These are phyloP conservation scores for Neodiprion fabricii DNA, from an alignment of 1,140 invertebrate genomes.

Conservation along the genomic window DNA sequence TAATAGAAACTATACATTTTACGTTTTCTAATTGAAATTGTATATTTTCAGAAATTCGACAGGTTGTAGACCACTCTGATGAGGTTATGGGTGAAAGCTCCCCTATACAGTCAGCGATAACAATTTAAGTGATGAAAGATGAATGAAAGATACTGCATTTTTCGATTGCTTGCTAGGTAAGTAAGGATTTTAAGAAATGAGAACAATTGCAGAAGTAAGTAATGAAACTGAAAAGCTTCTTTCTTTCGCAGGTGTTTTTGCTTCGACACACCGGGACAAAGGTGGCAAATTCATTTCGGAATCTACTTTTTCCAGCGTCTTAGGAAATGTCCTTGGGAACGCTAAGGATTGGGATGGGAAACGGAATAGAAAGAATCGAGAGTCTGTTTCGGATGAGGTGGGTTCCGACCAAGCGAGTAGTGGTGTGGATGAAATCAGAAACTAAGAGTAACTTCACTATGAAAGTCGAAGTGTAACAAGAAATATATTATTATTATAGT, in stretches of 20 bases:
- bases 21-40: too few species aligned
- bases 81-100: too few species aligned
- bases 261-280: neutral
- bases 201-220: neutral
- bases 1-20: too few species aligned
- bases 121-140: neutral
- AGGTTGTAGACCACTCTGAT: too few species aligned
- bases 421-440: neutral
- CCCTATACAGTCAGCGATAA: too few species aligned
- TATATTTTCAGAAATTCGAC: too few species aligned
- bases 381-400: neutral
- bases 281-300: constrained; percentile 2
- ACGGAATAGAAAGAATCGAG: neutral
- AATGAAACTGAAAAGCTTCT: neutral
- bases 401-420: neutral
- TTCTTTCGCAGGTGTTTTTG: neutral
- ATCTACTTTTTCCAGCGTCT: neutral
- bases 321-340: neutral
- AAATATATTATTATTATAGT: neutral
- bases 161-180: neutral
- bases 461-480: neutral
- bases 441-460: neutral
- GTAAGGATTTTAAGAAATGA: neutral
- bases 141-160: neutral
- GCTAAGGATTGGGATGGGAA: neutral